Conservation (phyloP, 1,140 invertebrate genomes). For the Penaeus japonicus region DNA sequence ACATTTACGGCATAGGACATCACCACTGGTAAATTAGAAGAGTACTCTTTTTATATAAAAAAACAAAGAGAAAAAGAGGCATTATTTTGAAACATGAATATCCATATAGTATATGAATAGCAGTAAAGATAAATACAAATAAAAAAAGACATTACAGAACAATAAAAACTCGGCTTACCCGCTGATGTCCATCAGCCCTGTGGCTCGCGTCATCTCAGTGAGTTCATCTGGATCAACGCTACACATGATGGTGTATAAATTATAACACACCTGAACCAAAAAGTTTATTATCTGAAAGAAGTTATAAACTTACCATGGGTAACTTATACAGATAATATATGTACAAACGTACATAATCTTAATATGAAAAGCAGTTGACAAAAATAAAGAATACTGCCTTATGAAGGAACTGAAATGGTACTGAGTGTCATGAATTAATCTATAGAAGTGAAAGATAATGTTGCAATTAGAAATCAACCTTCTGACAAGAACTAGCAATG, state of each 20-base stretch:
- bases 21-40: background rate
- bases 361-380: too few relatives aligned
- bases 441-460: too few relatives aligned
- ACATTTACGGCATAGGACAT: conserved; percentile 59
- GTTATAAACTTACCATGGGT: background rate
- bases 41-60: too few relatives aligned
- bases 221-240: conserved; percentile 48
- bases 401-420: too few relatives aligned
- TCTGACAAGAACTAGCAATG: too few relatives aligned
- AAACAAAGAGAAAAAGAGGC: too few relatives aligned
- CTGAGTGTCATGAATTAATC: too few relatives aligned
- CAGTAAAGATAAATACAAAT: too few relatives aligned
- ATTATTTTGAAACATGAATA: too few relatives aligned
- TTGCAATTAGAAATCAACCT: too few relatives aligned
- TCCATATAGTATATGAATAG: too few relatives aligned
- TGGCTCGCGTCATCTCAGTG: conserved; percentile 22
- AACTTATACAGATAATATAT: background rate
- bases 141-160: background rate
- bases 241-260: conserved; percentile 8
- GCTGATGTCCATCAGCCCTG: conserved; percentile 23
- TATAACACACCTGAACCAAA: background rate
- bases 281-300: background rate
- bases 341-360: background rate
- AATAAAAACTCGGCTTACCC: background rate
- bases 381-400: too few relatives aligned